Percentiles rank a stretch among this genome's conserved stretches.
phyloP scores from a whole-genome alignment of 2,797 vertebrate genomes.

The Sphenodon punctatus region DNA sequence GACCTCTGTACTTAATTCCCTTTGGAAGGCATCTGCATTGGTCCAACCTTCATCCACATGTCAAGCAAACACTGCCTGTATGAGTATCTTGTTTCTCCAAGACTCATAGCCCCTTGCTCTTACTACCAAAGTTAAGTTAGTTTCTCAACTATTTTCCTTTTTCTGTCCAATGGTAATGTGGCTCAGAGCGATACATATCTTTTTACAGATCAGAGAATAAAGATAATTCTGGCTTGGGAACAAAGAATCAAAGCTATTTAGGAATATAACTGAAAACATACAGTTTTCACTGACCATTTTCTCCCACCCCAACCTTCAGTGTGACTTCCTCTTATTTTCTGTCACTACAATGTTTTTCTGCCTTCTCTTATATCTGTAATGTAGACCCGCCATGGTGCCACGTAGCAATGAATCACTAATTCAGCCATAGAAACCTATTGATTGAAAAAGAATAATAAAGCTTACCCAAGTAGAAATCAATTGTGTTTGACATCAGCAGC shows the following conservation, averaged over 20 bases:
- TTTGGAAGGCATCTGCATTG: too few species aligned
- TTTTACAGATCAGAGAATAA: too few species aligned
- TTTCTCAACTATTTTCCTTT: not conserved
- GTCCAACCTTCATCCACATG: too few species aligned
- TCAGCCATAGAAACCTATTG: not conserved
- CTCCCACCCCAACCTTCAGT: not conserved
- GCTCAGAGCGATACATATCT: fast-evolving
- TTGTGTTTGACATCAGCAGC: not conserved
- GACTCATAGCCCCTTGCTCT: not conserved
- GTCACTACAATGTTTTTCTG: not conserved
- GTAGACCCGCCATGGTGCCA: not conserved
- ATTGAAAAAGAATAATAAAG: not conserved
- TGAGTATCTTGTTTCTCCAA: not conserved
- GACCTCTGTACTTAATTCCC: too few species aligned
- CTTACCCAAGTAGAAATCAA: not conserved
- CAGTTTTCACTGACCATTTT: not conserved
- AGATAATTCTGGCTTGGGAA: not conserved
- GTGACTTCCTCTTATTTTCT: not conserved
- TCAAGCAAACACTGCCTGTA: too few species aligned
- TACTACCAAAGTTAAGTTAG: too few species aligned
- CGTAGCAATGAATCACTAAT: not conserved
- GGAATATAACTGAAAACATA: not conserved
- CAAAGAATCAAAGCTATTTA: not conserved
- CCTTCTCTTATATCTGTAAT: not conserved
- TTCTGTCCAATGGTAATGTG: not conserved